These are phyloP conservation scores for Taxidea taxus DNA, from an alignment of 2,113 vertebrate genomes.

Conservation along the genomic window DNA sequence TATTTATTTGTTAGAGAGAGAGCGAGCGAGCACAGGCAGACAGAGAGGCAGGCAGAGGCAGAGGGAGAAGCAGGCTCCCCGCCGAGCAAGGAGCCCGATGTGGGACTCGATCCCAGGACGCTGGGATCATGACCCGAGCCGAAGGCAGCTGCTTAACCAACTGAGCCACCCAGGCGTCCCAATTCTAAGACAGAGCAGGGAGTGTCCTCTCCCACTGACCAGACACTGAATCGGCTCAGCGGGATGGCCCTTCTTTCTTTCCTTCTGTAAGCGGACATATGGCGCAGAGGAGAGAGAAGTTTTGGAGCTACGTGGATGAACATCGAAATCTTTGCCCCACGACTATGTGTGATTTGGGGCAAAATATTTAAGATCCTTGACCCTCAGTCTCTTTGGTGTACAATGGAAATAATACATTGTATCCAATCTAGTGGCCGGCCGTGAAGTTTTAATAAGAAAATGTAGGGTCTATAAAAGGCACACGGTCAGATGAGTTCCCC, in stretches of 20 bases:
- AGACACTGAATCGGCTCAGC: not conserved
- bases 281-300: fast-evolving
- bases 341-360: not conserved
- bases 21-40: too few species aligned
- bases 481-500: not conserved
- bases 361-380: not conserved
- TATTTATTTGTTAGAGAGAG: too few species aligned
- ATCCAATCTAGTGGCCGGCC: not conserved
- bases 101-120: too few species aligned
- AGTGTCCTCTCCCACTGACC: not conserved
- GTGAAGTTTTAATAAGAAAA: not conserved
- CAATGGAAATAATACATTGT: not conserved
- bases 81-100: too few species aligned
- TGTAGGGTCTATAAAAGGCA: fast-evolving
- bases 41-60: too few species aligned
- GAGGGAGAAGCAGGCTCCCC: too few species aligned
- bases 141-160: too few species aligned
- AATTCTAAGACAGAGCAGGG: not conserved
- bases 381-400: not conserved
- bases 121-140: too few species aligned
- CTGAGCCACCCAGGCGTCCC: too few species aligned
- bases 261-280: fast-evolving
- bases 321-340: not conserved
- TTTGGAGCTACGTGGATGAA: not conserved
- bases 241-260: not conserved